Evolutionary conservation across 2,888 invertebrate genomes (phyloP).

Genomic region (Scrobipalpa atriplicella): DNA sequence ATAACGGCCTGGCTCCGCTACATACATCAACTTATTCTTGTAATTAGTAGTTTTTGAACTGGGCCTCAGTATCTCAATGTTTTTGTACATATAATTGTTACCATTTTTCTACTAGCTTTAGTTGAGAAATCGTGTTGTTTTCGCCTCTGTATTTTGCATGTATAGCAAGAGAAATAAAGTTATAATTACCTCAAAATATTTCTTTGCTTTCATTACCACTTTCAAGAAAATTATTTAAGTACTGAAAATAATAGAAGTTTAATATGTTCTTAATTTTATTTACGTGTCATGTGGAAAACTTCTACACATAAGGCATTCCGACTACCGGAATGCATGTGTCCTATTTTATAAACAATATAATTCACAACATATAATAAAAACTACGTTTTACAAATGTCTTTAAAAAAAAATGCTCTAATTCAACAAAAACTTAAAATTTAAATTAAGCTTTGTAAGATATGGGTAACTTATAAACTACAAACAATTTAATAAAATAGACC

Average conservation of each 20-base stretch:
- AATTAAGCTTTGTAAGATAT: conserved; percentile 51
- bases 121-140: conserved; percentile 61
- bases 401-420: conserved; percentile 46
- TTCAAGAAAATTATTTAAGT: neutral
- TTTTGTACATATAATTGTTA: conserved; percentile 67
- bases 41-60: neutral
- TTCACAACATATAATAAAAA: conserved; percentile 49
- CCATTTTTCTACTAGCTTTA: conserved; percentile 57
- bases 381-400: conserved; percentile 39
- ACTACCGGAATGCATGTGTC: conserved; percentile 44
- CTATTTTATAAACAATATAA: conserved; percentile 42
- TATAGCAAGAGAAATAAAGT: conserved; percentile 79
- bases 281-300: conserved; percentile 49
- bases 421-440: conserved; percentile 51
- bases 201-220: neutral
- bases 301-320: conserved; percentile 44
- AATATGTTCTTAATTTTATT: conserved; percentile 52
- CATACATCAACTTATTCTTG: too few species aligned
- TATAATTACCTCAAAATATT: conserved; percentile 38
- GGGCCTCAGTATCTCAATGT: too few species aligned
- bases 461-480: conserved; percentile 41
- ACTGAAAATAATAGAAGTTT: conserved; percentile 34
- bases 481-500: conserved; percentile 36
- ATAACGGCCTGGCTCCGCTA: too few species aligned
- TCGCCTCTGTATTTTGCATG: conserved; percentile 75